These are phyloP conservation scores for Eurystomus glaucurus DNA, from an alignment of 2,797 vertebrate species.

Conservation along the genomic window DNA sequence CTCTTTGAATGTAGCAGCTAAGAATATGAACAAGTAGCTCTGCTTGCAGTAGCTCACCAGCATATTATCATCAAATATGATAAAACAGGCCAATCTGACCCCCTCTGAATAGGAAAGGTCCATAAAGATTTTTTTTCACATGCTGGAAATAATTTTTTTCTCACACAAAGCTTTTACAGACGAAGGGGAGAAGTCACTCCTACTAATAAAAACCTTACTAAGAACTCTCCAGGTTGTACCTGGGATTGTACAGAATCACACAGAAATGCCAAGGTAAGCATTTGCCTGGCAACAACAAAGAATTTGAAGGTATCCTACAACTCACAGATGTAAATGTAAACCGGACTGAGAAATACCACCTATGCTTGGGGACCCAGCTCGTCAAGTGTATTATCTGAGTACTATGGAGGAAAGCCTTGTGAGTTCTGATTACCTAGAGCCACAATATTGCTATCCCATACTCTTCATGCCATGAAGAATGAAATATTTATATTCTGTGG, in stretches of 20 bases:
- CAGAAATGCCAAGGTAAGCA: background rate
- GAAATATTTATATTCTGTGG: constrained; percentile 2
- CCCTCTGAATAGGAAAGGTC: background rate
- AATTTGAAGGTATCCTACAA: background rate
- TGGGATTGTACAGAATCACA: background rate
- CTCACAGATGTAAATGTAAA: background rate
- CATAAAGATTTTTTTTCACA: background rate
- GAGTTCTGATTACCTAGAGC: background rate
- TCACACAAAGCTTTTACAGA: background rate
- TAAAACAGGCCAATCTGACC: background rate
- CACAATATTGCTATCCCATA: background rate
- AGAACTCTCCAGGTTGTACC: background rate
- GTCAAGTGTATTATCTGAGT: background rate
- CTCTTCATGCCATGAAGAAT: background rate
- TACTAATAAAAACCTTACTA: background rate
- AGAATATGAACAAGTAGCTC: background rate
- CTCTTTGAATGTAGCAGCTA: background rate
- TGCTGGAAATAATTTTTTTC: background rate
- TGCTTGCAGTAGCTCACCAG: background rate
- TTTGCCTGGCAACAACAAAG: background rate
- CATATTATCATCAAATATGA: background rate
- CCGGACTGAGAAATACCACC: background rate
- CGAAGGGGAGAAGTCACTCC: background rate
- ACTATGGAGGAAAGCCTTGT: background rate
- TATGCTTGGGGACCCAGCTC: background rate